Evolutionary conservation across 2,113 vertebrate genomes (phyloP).

Genomic region (Odocoileus hemionus): DNA sequence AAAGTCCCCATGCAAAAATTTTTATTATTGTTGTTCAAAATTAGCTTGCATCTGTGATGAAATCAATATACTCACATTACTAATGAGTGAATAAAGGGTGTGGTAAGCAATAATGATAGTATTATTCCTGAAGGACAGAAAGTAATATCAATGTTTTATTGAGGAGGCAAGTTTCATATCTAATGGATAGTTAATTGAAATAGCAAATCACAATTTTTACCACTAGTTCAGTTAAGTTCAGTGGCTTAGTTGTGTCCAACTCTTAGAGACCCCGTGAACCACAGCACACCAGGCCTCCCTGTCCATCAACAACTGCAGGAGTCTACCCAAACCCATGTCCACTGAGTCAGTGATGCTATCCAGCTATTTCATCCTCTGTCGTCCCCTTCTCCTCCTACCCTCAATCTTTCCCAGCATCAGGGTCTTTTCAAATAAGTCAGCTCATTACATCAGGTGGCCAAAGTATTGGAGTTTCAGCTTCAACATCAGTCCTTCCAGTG

Average conservation of each 20-base stretch:
- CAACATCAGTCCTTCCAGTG: background rate
- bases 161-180: background rate
- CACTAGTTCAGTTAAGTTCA: background rate
- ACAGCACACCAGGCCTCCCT: background rate
- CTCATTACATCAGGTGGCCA: background rate
- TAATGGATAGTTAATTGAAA: background rate
- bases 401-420: background rate
- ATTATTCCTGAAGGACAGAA: background rate
- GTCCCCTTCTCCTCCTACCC: background rate
- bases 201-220: background rate
- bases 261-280: rapidly evolving
- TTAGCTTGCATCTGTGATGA: background rate
- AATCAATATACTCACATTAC: background rate
- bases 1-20: background rate
- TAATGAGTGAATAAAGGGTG: background rate
- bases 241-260: rapidly evolving
- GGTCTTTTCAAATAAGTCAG: background rate
- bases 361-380: background rate
- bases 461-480: background rate
- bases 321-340: background rate
- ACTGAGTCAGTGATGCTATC: rapidly evolving
- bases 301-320: background rate
- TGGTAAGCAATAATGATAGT: background rate
- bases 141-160: background rate
- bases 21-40: background rate